phyloP scores from a whole-genome alignment of 1,140 invertebrate genomes.

The Coelopa frigida region DNA sequence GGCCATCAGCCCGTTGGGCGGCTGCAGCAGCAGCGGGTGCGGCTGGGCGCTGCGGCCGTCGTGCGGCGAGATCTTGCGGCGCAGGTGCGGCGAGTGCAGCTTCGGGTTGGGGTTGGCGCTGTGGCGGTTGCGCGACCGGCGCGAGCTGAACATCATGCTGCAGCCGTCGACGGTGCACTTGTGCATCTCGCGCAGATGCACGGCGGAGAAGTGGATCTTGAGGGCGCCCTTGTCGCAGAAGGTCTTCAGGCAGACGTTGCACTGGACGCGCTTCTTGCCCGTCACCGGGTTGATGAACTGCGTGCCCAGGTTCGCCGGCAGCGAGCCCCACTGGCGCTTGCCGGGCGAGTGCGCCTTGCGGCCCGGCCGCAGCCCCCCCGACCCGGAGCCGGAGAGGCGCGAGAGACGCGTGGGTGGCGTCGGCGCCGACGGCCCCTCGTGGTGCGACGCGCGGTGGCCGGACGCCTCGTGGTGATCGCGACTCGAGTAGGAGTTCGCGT shows the following conservation, averaged over 20 bases:
- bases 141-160: slow-evolving; percentile 98
- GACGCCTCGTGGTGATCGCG: slow-evolving; percentile 10
- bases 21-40: slow-evolving; percentile 69
- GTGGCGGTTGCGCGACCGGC: slow-evolving; percentile 91
- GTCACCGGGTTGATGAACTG: slow-evolving; percentile 87
- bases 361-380: slow-evolving; percentile 30
- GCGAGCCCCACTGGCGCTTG: slow-evolving; percentile 82
- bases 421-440: slow-evolving; percentile 8
- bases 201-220: slow-evolving; percentile 99
- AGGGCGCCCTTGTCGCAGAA: slow-evolving; percentile 99
- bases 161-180: slow-evolving; percentile 98
- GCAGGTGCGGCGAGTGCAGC: slow-evolving; percentile 87
- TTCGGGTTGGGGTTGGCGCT: slow-evolving; percentile 98
- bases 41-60: slow-evolving; percentile 82
- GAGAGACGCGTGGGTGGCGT: slow-evolving; percentile 18
- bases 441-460: slow-evolving; percentile 7
- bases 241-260: slow-evolving; percentile 96
- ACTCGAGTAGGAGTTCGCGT: slow-evolving; percentile 14
- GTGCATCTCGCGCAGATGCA: slow-evolving; percentile 98
- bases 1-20: slow-evolving; percentile 58
- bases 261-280: slow-evolving; percentile 94
- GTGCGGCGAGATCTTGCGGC: slow-evolving; percentile 87
- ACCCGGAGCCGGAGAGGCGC: slow-evolving; percentile 15
- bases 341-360: slow-evolving; percentile 79
- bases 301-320: slow-evolving; percentile 80